phyloP scores from a whole-genome alignment of 2,888 invertebrate genomes.

The Sthenelais limicola region DNA sequence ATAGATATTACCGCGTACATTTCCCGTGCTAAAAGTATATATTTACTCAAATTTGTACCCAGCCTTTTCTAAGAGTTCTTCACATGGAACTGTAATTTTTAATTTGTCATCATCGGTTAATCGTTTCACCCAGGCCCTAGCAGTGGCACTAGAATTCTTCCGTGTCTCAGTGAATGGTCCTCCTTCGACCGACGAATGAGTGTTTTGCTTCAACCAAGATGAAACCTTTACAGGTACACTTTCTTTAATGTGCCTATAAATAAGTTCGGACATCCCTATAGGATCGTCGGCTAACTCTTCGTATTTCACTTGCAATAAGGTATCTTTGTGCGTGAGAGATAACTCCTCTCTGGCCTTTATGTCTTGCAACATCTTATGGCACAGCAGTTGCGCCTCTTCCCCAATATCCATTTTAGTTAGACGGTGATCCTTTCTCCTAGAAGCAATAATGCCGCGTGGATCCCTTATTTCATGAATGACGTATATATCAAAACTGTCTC shows the following conservation, averaged over 20 bases:
- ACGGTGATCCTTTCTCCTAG: constrained; percentile 11
- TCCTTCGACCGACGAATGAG: constrained; percentile 8
- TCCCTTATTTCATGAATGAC: constrained; percentile 10
- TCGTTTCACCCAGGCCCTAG: constrained; percentile 7
- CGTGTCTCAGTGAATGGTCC: neutral
- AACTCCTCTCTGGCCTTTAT: constrained; percentile 2
- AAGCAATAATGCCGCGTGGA: constrained; percentile 9
- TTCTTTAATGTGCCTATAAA: constrained; percentile 7
- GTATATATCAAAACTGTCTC: neutral
- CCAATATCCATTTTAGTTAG: constrained; percentile 8
- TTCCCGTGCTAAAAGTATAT: too few relatives aligned
- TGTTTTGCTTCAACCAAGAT: neutral
- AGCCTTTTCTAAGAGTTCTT: neutral
- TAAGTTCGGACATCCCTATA: neutral
- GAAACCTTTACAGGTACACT: neutral
- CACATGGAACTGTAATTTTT: neutral
- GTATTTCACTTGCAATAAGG: neutral
- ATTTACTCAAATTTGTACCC: too few relatives aligned
- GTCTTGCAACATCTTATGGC: constrained; percentile 25
- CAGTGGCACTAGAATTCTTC: constrained; percentile 6
- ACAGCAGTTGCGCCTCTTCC: neutral
- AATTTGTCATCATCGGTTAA: neutral
- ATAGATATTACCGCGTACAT: too few relatives aligned
- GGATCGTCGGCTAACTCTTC: constrained; percentile 12
- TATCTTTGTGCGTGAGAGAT: neutral